Conservation (phyloP, 37 sponge, comb jelly and placozoan species). For the Spongia lamella region DNA sequence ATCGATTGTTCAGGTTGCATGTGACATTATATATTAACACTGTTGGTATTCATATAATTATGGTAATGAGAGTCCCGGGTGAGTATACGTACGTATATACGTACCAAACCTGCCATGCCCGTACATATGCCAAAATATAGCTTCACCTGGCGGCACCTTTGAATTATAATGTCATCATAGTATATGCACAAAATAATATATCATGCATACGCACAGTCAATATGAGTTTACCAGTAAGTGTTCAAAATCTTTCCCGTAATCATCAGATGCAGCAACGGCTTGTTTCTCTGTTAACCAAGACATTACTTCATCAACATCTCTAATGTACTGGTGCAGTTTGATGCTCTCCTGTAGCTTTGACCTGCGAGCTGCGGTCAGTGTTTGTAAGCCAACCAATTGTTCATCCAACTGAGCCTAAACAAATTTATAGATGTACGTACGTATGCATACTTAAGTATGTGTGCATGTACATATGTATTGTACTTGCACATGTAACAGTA, state of each 20-base stretch:
- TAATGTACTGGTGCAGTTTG: slow-evolving; percentile 90
- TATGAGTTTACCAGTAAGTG: slow-evolving; percentile 67
- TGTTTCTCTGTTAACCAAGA: slow-evolving; percentile 84
- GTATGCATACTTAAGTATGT: too few species aligned
- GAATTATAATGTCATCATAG: neutral
- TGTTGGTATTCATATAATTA: too few species aligned
- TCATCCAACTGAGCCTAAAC: slow-evolving; percentile 84
- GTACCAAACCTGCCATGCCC: too few species aligned
- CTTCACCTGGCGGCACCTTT: too few species aligned
- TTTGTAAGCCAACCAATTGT: slow-evolving; percentile 89
- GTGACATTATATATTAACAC: too few species aligned
- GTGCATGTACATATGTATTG: neutral
- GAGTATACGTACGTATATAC: too few species aligned
- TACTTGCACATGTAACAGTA: neutral
- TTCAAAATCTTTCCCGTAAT: slow-evolving; percentile 91
- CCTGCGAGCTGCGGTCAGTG: slow-evolving; percentile 74
- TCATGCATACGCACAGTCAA: neutral
- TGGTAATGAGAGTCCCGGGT: too few species aligned
- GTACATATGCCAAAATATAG: too few species aligned
- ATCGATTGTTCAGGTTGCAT: too few species aligned
- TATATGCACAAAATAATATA: neutral
- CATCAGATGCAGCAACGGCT: slow-evolving; percentile 67
- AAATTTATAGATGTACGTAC: too few species aligned
- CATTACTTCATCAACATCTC: slow-evolving; percentile 85
- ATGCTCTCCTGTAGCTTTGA: slow-evolving; percentile 86